Base-by-base conservation (phyloP, 1,140 invertebrate species). In the Bombus terrestris region DNA sequence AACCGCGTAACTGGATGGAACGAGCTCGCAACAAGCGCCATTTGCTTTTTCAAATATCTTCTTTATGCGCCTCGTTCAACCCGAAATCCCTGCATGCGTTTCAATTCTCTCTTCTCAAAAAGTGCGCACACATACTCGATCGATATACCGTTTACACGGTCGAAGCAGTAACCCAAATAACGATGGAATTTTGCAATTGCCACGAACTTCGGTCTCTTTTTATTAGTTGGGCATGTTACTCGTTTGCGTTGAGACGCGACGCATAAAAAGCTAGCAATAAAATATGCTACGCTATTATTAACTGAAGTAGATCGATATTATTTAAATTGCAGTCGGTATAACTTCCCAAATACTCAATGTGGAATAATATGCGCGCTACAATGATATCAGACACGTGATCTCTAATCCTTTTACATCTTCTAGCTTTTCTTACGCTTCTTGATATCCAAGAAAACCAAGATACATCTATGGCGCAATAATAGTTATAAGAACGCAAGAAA, bases 71-170 rank as follows among this genome's bases (percentile, higher is more conserved):
- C 81, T 22, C 13, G 25, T 64, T 53, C 41, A 9, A 41, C 53
- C 47, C 18, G 35, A 64, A 76, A 76, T 76, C 59, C 28, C 4
- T n/a, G 57, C 59, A 18, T 13, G 47, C 57, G 18, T 39, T 39
- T n/a, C 18, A 32, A 22, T 37, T 39, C 37, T 3, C n/a, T 64
- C 32, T n/a, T 10, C 28, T 47, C 41, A 22, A 66, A 83, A 76
- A 66, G 75, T 69, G 22, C 22, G 28, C 81, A 5, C 47, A 59
- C 47, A 9, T 8, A 13, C 37, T 15, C 77, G 75, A 71, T 79
- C 75, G 74, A 69, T 78, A 59, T 25, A 18, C n/a, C 39, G 75
- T 84, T 84, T 84, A 84, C 71, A 72, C 75, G 37, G 37, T 47
- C 64, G 25, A n/a, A 53, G 13, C 47, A 32, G 18, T 78, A 71